Evolutionary conservation across 2,797 vertebrate genomes (phyloP).

Genomic region (Bufotes viridis): DNA sequence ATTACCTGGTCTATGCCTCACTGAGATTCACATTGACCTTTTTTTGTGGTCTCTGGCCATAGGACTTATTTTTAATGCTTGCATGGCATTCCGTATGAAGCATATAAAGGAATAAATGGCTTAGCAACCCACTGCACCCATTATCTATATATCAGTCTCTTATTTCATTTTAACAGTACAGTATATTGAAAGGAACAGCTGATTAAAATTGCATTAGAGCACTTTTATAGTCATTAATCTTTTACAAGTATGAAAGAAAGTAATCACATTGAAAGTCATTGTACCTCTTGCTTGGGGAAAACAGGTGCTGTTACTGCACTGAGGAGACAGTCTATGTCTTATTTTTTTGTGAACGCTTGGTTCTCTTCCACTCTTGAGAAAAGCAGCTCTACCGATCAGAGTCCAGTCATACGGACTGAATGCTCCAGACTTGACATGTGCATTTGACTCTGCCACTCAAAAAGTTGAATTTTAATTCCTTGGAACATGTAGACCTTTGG

Average conservation of each 20-base stretch:
- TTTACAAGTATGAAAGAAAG: slow-evolving; percentile 37
- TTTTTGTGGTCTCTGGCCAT: not conserved
- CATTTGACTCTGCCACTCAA: slow-evolving; percentile 45
- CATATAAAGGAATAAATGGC: slow-evolving; percentile 16
- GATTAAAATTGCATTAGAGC: slow-evolving; percentile 47
- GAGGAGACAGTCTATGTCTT: slow-evolving; percentile 10
- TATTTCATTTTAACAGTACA: slow-evolving; percentile 31
- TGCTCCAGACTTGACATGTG: not conserved
- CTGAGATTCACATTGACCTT: not conserved
- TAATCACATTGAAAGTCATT: slow-evolving; percentile 52
- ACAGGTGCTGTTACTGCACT: slow-evolving; percentile 42
- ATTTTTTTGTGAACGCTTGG: slow-evolving; percentile 3
- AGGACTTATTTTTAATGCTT: slow-evolving; percentile 19
- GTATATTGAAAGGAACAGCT: slow-evolving; percentile 12
- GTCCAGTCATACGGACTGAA: not conserved
- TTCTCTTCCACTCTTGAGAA: slow-evolving; percentile 6
- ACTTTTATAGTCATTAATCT: slow-evolving; percentile 44
- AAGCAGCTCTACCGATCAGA: not conserved
- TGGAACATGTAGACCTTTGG: slow-evolving; percentile 26
- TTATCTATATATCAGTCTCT: slow-evolving; percentile 35
- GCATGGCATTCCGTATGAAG: not conserved
- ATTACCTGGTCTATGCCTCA: not conserved
- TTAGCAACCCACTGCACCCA: slow-evolving; percentile 5
- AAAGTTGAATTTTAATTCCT: slow-evolving; percentile 37
- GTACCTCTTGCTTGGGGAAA: slow-evolving; percentile 34